Evolutionary conservation across 2,888 invertebrate genomes (phyloP), one percentile per base, ranked within the genome.

Genomic region (Scelioninae gen. 2): DNA sequence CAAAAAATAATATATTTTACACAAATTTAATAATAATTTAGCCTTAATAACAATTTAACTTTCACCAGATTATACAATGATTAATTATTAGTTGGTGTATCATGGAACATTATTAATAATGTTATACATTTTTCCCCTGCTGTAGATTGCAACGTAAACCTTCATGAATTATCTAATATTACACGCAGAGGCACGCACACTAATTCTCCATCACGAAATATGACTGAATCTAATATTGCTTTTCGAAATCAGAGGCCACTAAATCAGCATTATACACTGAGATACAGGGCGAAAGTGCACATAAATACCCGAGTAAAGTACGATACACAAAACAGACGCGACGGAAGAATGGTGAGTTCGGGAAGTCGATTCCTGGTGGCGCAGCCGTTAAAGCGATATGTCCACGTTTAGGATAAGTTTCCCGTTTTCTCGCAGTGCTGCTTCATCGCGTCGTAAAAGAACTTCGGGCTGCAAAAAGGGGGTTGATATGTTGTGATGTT

Each of bases 191-290:
- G 28, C 39, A 31, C 39, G 68, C 45, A 52, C 61, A 48, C 60
- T 69, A 69, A 69, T 69, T 69, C 55, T 25, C 48, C 37, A 61
- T 69, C 48, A 46, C 69, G 55, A 69, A 69, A 61, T 61, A 61
- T 61, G 61, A 61, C 69, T 69, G 55, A 46, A 61, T 69, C 69
- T 69, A 69, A 64, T 71, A 71, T 64, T 64, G 71, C 64, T 58
- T 45, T 58, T 71, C 64, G 65, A 71, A 71, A 71, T 71, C 58
- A 60, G 57, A 53, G 52, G 52, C 53, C 65, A 31, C 53, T 71
- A 71, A 71, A 71, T 71, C 64, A 71, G 65, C 53, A 60, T 60
- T 58, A 53, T 46, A 16, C 60, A 33, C 45, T 46, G 53, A 57
- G 55, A 65, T 65, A 65, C 64, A 53, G 43, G 58, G 46, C 46